Percentiles rank a stretch among this genome's conserved stretches.
These are phyloP conservation scores for Chaetophractus vellerosus DNA, from an alignment of 2,797 vertebrate genomes.

Conservation along the genomic window DNA sequence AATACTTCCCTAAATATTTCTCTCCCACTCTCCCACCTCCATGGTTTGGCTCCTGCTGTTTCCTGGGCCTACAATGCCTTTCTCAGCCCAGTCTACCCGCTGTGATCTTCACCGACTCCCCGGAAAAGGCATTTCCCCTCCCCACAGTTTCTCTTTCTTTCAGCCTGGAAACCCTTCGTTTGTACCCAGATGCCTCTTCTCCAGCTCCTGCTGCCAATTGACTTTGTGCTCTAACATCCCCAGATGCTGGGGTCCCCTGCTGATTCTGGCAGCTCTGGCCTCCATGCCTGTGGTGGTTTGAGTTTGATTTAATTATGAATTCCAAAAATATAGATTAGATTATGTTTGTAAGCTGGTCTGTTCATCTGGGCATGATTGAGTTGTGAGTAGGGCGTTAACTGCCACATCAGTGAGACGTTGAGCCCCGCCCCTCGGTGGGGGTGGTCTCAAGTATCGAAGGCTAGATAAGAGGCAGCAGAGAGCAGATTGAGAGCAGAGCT, in stretches of 20 bases:
- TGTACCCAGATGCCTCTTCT: not conserved
- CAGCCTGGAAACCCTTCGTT: not conserved
- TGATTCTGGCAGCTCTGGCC: not conserved
- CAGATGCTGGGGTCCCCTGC: not conserved
- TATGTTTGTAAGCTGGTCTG: too few relatives aligned
- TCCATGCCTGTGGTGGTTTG: not conserved
- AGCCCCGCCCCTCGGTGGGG: too few relatives aligned
- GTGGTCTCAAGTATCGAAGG: too few relatives aligned
- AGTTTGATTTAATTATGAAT: too few relatives aligned
- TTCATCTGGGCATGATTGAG: too few relatives aligned
- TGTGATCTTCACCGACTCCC: conserved; percentile 50
- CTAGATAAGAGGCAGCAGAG: too few relatives aligned
- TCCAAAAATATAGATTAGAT: too few relatives aligned
- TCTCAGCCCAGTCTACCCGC: conserved; percentile 57
- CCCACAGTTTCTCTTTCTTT: not conserved
- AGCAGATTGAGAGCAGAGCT: too few relatives aligned
- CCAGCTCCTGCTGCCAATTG: not conserved
- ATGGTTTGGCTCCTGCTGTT: not conserved
- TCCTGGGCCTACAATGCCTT: conserved; percentile 60
- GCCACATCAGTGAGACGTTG: too few relatives aligned
- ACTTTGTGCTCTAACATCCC: too few relatives aligned
- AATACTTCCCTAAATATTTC: conserved; percentile 76
- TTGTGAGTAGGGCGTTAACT: too few relatives aligned
- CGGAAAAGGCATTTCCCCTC: conserved; percentile 68
- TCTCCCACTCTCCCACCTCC: conserved; percentile 73